Evolutionary conservation across 2,888 invertebrate species (phyloP).

Genomic region (Epinotia bilunana): DNA sequence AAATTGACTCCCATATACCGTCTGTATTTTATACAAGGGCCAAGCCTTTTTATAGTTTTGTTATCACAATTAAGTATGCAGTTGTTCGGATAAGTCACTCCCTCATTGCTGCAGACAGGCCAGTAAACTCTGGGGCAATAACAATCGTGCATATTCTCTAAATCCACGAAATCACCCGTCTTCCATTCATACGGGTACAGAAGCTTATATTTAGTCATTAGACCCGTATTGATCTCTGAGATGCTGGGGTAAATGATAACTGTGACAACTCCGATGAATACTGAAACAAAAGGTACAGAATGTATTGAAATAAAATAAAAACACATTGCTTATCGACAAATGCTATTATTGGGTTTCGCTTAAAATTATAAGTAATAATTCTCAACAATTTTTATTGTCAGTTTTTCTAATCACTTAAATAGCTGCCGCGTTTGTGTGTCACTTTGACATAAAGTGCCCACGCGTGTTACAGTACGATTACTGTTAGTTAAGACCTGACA

Average conservation of each 20-base stretch:
- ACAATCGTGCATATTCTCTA: slow-evolving; percentile 7
- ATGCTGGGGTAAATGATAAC: background rate
- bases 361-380: no score
- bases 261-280: background rate
- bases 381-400: no score
- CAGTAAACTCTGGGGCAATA: slow-evolving; percentile 32
- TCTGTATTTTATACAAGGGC: slow-evolving; percentile 28
- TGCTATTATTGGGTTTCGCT: no score
- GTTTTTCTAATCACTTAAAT: no score
- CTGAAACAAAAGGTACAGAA: background rate
- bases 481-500: no score
- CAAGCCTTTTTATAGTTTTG: background rate
- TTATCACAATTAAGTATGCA: slow-evolving; percentile 16
- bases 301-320: no score
- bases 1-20: background rate
- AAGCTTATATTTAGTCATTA: slow-evolving; percentile 4
- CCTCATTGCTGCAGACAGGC: background rate
- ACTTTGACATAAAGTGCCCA: no score
- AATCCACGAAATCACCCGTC: background rate
- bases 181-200: slow-evolving; percentile 26
- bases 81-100: slow-evolving; percentile 6
- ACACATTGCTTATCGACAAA: no score
- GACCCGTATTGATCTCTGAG: background rate
- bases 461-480: no score
- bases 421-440: no score